Conservation (phyloP, 2,888 invertebrate genomes). For the Pollenia angustigena region DNA sequence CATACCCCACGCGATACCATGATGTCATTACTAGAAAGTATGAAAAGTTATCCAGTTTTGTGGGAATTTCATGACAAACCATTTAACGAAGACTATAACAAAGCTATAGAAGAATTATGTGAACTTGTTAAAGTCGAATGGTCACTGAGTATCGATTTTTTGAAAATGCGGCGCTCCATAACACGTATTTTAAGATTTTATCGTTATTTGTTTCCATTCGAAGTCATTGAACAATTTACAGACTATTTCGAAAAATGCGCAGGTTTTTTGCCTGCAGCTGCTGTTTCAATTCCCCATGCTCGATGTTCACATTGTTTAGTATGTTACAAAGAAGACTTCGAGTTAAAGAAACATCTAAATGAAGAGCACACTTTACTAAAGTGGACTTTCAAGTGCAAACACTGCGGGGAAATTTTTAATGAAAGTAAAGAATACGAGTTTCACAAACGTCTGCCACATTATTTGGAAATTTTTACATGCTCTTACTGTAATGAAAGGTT, state of each 20-base stretch:
- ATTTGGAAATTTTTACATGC: slow-evolving; percentile 35
- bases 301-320: slow-evolving; percentile 39
- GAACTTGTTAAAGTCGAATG: slow-evolving; percentile 1
- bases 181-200: slow-evolving; percentile 28
- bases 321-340: slow-evolving; percentile 27
- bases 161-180: slow-evolving; percentile 24
- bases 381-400: slow-evolving; percentile 46
- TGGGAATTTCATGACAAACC: slow-evolving; percentile 28
- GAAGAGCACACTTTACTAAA: slow-evolving; percentile 14
- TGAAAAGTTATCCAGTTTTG: slow-evolving; percentile 22
- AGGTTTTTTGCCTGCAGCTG: background rate
- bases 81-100: background rate
- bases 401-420: slow-evolving; percentile 46
- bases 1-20: slow-evolving; percentile 13
- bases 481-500: too few relatives aligned
- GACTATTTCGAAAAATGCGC: slow-evolving; percentile 21
- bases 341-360: slow-evolving; percentile 21
- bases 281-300: slow-evolving; percentile 18
- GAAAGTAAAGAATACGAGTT: slow-evolving; percentile 39
- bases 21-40: background rate
- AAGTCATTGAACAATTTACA: background rate
- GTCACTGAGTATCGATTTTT: background rate
- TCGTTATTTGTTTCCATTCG: slow-evolving; percentile 5
- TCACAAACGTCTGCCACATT: slow-evolving; percentile 48
- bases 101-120: slow-evolving; percentile 33